Percentiles rank a stretch among this genome's conserved stretches.
Conservation (phyloP, 1,140 invertebrate species). For the Centruroides vittatus region DNA sequence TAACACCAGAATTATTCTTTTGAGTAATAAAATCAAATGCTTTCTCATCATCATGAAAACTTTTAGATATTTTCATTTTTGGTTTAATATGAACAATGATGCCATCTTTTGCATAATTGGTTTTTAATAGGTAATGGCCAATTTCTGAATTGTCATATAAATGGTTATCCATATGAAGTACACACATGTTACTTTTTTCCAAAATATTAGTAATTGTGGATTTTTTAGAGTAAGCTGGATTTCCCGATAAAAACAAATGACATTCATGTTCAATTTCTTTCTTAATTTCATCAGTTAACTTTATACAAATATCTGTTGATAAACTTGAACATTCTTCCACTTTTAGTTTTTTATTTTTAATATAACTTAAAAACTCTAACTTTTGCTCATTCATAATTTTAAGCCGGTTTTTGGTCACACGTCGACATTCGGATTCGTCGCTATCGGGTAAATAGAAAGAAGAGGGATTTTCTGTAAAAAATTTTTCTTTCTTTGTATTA, state of each 20-base stretch:
- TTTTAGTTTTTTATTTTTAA: neutral
- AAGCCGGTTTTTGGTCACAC: neutral
- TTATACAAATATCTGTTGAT: constrained; percentile 1
- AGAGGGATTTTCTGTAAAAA: neutral
- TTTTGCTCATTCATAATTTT: constrained; percentile 9
- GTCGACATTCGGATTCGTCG: neutral
- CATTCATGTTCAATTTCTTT: constrained; percentile 8
- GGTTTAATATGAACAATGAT: constrained; percentile 91
- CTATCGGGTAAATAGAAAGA: neutral
- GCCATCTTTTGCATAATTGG: constrained; percentile 51
- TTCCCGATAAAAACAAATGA: constrained; percentile 45
- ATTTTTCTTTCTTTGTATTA: neutral
- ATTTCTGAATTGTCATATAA: constrained; percentile 98
- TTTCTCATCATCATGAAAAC: constrained; percentile 82
- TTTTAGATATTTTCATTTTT: constrained; percentile 84
- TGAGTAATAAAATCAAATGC: constrained; percentile 90
- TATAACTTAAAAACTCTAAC: constrained; percentile 6
- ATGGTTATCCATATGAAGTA: constrained; percentile 65
- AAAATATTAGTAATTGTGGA: constrained; percentile 55
- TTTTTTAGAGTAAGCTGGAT: constrained; percentile 72
- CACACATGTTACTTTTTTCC: constrained; percentile 44
- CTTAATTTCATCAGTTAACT: neutral
- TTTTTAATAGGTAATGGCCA: constrained; percentile 66
- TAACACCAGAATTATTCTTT: constrained; percentile 70
- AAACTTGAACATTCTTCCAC: neutral